Evolutionary conservation across 2,888 invertebrate genomes (phyloP).

Genomic region (Catocala sponsa): DNA sequence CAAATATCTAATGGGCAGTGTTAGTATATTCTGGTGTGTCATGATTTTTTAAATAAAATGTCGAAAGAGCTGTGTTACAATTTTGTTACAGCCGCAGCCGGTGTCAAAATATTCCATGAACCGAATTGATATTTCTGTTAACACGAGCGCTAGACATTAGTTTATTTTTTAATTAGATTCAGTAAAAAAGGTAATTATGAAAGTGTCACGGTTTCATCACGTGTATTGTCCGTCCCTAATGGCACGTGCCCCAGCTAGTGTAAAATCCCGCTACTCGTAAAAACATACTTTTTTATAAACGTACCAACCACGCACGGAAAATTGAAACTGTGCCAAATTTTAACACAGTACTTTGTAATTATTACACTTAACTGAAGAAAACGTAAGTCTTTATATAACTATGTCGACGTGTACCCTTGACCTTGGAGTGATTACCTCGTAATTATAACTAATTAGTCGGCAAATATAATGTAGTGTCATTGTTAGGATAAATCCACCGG

Average conservation of each 20-base stretch:
- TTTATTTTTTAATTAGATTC: background rate
- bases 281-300: conserved; percentile 34
- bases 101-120: conserved; percentile 1
- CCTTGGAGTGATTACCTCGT: conserved; percentile 41
- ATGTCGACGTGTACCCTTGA: conserved; percentile 22
- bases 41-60: conserved; percentile 6
- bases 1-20: conserved; percentile 11
- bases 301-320: conserved; percentile 16
- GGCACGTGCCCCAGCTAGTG: conserved; percentile 6
- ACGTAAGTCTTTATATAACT: conserved; percentile 20
- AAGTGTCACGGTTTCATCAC: conserved; percentile 14
- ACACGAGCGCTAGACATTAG: background rate
- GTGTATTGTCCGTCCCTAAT: background rate
- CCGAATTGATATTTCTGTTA: background rate
- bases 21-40: conserved; percentile 1
- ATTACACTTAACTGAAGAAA: conserved; percentile 39
- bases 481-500: conserved; percentile 58
- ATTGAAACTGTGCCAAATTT: conserved; percentile 46
- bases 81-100: conserved; percentile 3
- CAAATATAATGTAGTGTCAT: conserved; percentile 62
- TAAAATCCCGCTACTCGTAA: conserved; percentile 22
- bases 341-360: conserved; percentile 36
- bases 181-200: conserved; percentile 15
- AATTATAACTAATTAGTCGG: conserved; percentile 60
- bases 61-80: conserved; percentile 4